phyloP scores from a whole-genome alignment of 2,113 vertebrate species.

The Petromus typicus region DNA sequence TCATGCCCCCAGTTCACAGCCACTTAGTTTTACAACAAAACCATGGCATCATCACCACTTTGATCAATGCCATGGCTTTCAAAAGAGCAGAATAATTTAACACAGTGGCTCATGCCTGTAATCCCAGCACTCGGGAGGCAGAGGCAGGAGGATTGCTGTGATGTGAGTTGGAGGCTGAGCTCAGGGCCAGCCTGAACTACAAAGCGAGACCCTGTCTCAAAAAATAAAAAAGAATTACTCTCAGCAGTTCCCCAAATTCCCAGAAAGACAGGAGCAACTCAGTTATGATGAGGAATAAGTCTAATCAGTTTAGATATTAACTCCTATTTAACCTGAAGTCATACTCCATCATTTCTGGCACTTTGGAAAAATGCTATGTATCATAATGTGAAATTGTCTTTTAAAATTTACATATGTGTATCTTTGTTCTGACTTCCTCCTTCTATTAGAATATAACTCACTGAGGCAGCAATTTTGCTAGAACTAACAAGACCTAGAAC shows the following conservation, averaged over 20 bases:
- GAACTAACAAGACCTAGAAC: not conserved
- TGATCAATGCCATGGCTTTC: not conserved
- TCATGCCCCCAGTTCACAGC: not conserved
- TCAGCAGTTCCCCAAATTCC: not conserved
- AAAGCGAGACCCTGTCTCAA: no score
- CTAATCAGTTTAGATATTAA: not conserved
- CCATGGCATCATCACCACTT: not conserved
- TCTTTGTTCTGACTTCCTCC: not conserved
- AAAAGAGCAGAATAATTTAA: not conserved
- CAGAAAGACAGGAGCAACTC: not conserved
- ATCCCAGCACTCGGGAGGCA: no score
- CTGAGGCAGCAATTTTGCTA: not conserved
- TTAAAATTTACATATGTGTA: not conserved
- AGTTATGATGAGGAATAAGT: not conserved
- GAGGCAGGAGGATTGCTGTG: no score
- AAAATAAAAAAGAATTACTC: no score
- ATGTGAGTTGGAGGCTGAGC: no score
- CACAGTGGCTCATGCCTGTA: no score
- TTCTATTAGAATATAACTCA: not conserved
- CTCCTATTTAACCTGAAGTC: not conserved
- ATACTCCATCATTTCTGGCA: not conserved
- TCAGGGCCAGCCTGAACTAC: no score
- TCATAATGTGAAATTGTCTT: conserved; percentile 16
- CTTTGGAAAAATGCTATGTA: not conserved
- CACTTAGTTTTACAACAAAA: not conserved